phyloP scores from a whole-genome alignment of 2,888 invertebrate genomes.

The Pomacea canaliculata region DNA sequence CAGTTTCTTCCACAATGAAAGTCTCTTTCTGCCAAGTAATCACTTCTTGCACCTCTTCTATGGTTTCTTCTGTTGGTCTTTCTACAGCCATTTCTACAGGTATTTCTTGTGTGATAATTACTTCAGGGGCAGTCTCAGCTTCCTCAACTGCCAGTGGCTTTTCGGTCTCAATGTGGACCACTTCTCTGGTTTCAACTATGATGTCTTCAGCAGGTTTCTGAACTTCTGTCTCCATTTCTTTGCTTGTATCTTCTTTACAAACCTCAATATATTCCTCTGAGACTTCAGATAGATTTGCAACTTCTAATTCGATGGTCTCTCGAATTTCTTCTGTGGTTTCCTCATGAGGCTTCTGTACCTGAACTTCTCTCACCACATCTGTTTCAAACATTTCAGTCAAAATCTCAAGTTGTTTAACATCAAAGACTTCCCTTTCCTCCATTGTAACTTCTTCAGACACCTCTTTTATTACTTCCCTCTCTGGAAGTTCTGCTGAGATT shows the following conservation, averaged over 20 bases:
- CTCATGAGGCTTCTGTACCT: conserved; percentile 37
- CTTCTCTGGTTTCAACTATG: conserved; percentile 26
- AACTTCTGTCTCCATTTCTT: conserved; percentile 29
- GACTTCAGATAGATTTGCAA: conserved; percentile 30
- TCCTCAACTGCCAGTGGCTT: conserved; percentile 31
- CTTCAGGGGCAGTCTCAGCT: conserved; percentile 28
- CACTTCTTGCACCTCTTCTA: conserved; percentile 41
- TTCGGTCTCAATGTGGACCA: conserved; percentile 20
- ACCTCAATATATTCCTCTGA: conserved; percentile 34
- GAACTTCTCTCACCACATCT: conserved; percentile 6
- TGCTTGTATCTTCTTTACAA: conserved; percentile 38
- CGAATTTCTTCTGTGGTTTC: conserved; percentile 29
- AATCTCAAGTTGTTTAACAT: conserved; percentile 15
- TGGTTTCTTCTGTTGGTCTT: conserved; percentile 35
- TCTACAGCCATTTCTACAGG: conserved; percentile 20
- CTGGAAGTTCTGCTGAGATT: conserved; percentile 23
- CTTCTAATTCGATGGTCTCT: conserved; percentile 27
- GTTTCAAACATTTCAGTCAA: neutral
- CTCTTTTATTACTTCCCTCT: conserved; percentile 29
- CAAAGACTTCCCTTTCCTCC: conserved; percentile 21
- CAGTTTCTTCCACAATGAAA: conserved; percentile 29
- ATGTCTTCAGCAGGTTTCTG: conserved; percentile 39
- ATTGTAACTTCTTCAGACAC: conserved; percentile 16
- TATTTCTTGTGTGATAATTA: conserved; percentile 32
- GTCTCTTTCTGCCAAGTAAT: conserved; percentile 30